phyloP scores from a whole-genome alignment of 2,888 invertebrate genomes.

The Tiliacea citrago region DNA sequence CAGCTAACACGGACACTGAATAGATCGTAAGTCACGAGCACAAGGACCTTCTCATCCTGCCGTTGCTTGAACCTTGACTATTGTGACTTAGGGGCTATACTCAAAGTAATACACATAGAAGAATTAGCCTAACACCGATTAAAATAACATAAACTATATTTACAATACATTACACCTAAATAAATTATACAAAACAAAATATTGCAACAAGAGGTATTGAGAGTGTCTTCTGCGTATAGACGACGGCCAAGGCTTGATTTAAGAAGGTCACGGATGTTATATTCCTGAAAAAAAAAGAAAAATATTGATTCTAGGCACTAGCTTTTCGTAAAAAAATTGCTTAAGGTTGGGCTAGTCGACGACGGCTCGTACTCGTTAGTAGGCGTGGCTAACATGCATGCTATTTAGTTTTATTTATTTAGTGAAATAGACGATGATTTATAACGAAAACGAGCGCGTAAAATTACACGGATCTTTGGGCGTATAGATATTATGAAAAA shows the following conservation, averaged over 20 bases:
- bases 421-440: too few relatives aligned
- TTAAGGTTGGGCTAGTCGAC: too few relatives aligned
- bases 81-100: slow-evolving; percentile 35
- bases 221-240: slow-evolving; percentile 37
- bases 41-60: background rate
- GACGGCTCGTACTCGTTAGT: too few relatives aligned
- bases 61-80: background rate
- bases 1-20: slow-evolving; percentile 9
- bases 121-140: slow-evolving; percentile 27
- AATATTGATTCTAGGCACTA: background rate
- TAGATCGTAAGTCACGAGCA: slow-evolving; percentile 25
- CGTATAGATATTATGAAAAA: too few relatives aligned
- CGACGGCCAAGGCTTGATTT: slow-evolving; percentile 11
- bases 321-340: background rate
- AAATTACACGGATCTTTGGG: too few relatives aligned
- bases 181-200: slow-evolving; percentile 52
- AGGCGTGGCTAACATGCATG: too few relatives aligned
- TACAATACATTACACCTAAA: slow-evolving; percentile 39
- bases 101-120: slow-evolving; percentile 18
- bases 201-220: slow-evolving; percentile 56
- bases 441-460: too few relatives aligned
- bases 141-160: slow-evolving; percentile 40
- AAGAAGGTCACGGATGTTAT: slow-evolving; percentile 14
- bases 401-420: too few relatives aligned
- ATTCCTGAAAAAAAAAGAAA: slow-evolving; percentile 30